Conservation (phyloP, 2,888 invertebrate genomes). For the Agrilus cyanescens region DNA sequence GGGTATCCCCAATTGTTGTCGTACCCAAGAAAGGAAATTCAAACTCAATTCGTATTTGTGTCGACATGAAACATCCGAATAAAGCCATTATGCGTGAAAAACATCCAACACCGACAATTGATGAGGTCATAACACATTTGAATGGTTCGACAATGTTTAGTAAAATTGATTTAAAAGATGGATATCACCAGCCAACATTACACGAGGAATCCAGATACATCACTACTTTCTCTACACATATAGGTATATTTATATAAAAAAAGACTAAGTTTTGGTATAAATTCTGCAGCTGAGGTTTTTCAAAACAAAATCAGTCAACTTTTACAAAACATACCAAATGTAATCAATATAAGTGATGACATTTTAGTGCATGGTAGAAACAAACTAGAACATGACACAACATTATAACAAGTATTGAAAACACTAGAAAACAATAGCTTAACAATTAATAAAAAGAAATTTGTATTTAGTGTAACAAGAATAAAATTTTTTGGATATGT, state of each 20-base stretch:
- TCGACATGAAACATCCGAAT: constrained; percentile 15
- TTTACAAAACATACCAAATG: constrained; percentile 23
- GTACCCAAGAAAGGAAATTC: constrained; percentile 13
- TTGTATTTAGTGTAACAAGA: constrained; percentile 15
- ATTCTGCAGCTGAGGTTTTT: constrained; percentile 33
- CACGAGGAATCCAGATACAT: constrained; percentile 22
- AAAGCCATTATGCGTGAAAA: constrained; percentile 15
- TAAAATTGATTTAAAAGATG: constrained; percentile 27
- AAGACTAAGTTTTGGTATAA: constrained; percentile 27
- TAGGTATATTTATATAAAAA: constrained; percentile 29
- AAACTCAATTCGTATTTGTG: constrained; percentile 11
- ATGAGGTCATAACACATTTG: constrained; percentile 13
- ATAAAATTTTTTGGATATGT: constrained; percentile 22
- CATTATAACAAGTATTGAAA: constrained; percentile 19
- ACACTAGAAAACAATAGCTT: constrained; percentile 16
- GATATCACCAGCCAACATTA: constrained; percentile 29
- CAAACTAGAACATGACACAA: constrained; percentile 21
- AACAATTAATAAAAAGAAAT: constrained; percentile 24
- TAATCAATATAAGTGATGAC: constrained; percentile 29
- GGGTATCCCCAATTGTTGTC: constrained; percentile 18
- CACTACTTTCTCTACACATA: constrained; percentile 28
- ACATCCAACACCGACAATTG: constrained; percentile 14
- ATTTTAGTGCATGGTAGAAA: constrained; percentile 25
- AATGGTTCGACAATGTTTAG: constrained; percentile 14
- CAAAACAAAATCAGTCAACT: constrained; percentile 28